Evolutionary conservation across 2,797 vertebrate species (phyloP).

Genomic region (Bothrops alternatus): DNA sequence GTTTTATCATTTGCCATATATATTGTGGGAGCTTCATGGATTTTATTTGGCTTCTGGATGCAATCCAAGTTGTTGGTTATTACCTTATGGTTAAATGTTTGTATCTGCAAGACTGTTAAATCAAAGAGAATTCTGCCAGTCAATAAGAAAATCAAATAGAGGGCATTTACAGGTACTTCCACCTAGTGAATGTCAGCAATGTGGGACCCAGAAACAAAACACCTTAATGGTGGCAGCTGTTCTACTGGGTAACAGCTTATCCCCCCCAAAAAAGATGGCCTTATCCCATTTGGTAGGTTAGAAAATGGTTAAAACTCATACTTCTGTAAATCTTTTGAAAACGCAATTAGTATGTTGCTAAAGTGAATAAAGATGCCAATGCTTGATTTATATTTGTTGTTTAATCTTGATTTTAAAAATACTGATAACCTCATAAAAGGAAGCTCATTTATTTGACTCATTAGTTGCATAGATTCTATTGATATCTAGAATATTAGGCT

Average conservation of each 20-base stretch:
- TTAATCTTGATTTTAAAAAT: neutral
- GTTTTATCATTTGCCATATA: neutral
- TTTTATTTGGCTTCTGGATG: neutral
- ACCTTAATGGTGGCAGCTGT: neutral
- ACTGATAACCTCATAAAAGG: neutral
- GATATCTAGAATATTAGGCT: neutral
- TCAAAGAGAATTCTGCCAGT: neutral
- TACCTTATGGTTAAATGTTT: no score
- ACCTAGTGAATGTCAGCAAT: neutral
- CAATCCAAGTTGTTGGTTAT: neutral
- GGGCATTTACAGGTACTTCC: neutral
- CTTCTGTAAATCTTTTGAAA: neutral
- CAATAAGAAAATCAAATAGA: neutral
- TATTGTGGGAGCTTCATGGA: neutral
- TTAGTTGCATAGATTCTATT: neutral
- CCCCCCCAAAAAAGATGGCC: neutral
- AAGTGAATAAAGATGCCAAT: neutral
- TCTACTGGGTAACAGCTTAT: neutral
- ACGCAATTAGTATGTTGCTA: neutral
- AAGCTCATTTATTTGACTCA: neutral
- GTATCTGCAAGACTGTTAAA: neutral
- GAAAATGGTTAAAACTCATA: neutral
- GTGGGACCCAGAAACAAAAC: neutral
- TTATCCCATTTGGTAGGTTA: neutral
- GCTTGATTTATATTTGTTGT: neutral